Evolutionary conservation across 2,888 invertebrate genomes (phyloP).

Genomic region (Tholera decimalis): DNA sequence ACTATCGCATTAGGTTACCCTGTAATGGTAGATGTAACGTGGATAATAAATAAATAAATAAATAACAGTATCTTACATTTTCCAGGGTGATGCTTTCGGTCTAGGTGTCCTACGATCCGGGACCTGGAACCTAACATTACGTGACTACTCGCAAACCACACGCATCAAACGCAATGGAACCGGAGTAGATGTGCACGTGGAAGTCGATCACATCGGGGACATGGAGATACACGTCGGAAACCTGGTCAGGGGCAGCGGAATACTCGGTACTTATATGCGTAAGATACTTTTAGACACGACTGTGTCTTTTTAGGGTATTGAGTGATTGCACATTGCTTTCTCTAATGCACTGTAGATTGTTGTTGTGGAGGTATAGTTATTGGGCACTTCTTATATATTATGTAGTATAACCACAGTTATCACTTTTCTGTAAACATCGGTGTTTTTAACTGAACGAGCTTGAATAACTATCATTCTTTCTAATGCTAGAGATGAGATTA

Average conservation of each 20-base stretch:
- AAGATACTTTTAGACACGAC: constrained; percentile 31
- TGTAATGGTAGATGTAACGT: no score
- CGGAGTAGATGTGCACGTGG: constrained; percentile 92
- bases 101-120: constrained; percentile 92
- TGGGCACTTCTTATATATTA: no score
- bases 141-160: constrained; percentile 93
- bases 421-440: no score
- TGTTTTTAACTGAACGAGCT: no score
- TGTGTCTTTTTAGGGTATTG: constrained; percentile 15
- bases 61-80: background rate
- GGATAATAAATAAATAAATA: no score
- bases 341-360: constrained; percentile 27
- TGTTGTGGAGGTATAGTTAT: background rate
- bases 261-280: constrained; percentile 90
- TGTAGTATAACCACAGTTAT: no score
- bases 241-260: constrained; percentile 92
- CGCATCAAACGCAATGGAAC: constrained; percentile 91
- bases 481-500: no score
- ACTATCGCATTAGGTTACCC: no score
- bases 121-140: constrained; percentile 94
- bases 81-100: constrained; percentile 92
- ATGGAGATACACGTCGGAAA: constrained; percentile 95
- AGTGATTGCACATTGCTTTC: constrained; percentile 18
- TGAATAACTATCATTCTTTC: no score
- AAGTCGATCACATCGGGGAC: constrained; percentile 94